A percentile compares a stretch with the other conserved stretches of the same genome.
Conservation (phyloP, 2,888 invertebrate genomes). For the Folsomia manolachei region DNA sequence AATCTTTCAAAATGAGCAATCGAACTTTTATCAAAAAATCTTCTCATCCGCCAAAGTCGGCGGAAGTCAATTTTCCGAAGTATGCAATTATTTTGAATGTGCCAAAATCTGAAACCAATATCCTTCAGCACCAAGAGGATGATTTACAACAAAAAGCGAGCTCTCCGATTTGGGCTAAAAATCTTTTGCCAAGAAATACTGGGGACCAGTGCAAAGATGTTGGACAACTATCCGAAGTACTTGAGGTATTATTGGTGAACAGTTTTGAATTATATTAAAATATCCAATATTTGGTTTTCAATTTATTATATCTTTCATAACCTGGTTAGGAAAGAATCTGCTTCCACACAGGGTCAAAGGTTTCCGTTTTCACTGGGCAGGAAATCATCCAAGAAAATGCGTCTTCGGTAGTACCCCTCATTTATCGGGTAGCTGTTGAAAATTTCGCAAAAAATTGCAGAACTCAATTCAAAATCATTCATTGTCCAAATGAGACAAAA, state of each 20-base stretch:
- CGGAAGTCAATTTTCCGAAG: conserved; percentile 14
- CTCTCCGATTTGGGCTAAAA: too few relatives aligned
- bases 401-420: conserved; percentile 35
- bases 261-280: too few relatives aligned
- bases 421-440: conserved; percentile 43
- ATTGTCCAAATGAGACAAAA: conserved; percentile 42
- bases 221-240: neutral
- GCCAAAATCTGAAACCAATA: conserved; percentile 4
- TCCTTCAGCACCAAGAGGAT: neutral
- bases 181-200: neutral
- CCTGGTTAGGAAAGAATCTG: conserved; percentile 31
- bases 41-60: too few relatives aligned
- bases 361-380: conserved; percentile 29
- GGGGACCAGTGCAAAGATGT: neutral
- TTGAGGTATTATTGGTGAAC: too few relatives aligned
- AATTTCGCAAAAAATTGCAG: conserved; percentile 33
- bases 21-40: too few relatives aligned
- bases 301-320: neutral
- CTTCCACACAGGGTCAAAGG: conserved; percentile 30
- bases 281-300: neutral
- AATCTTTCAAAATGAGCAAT: neutral
- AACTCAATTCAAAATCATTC: conserved; percentile 42
- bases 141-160: neutral
- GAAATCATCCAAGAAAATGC: conserved; percentile 31
- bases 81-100: conserved; percentile 32